These are phyloP conservation scores for Drosophila simulans DNA, from an alignment of 1,140 invertebrate species.

Conservation along the genomic window DNA sequence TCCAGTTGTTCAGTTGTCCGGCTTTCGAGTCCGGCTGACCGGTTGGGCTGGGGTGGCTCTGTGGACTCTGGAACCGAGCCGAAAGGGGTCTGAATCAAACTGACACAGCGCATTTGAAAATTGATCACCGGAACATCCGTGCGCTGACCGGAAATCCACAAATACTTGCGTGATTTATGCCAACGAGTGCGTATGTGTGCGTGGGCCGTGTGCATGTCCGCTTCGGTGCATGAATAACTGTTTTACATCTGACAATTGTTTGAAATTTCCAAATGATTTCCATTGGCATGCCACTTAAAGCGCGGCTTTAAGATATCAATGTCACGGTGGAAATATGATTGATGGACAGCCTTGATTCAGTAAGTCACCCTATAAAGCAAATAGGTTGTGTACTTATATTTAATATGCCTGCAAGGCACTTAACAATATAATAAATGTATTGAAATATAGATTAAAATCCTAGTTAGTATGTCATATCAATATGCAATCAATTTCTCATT, in stretches of 20 bases:
- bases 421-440: no score
- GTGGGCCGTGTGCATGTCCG: conserved; percentile 26
- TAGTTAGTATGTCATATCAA: no score
- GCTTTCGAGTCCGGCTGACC: conserved; percentile 7
- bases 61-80: background rate
- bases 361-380: background rate
- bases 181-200: conserved; percentile 11
- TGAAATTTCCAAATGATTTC: conserved; percentile 44
- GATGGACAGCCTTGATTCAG: background rate
- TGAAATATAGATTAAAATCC: no score
- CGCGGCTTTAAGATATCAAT: conserved; percentile 12
- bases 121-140: conserved; percentile 82
- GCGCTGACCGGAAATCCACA: conserved; percentile 81
- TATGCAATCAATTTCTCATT: no score
- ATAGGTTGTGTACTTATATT: no score
- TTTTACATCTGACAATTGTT: conserved; percentile 61
- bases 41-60: background rate
- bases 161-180: conserved; percentile 62
- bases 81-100: conserved; percentile 28
- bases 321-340: conserved; percentile 13
- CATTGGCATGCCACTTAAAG: conserved; percentile 15
- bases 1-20: conserved; percentile 3
- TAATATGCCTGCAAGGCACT: no score
- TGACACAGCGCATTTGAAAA: conserved; percentile 82
- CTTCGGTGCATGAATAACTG: conserved; percentile 48